Evolutionary conservation across 2,888 invertebrate genomes (phyloP), one percentile per base, ranked within the genome.

Genomic region (Heliconius cydno): DNA sequence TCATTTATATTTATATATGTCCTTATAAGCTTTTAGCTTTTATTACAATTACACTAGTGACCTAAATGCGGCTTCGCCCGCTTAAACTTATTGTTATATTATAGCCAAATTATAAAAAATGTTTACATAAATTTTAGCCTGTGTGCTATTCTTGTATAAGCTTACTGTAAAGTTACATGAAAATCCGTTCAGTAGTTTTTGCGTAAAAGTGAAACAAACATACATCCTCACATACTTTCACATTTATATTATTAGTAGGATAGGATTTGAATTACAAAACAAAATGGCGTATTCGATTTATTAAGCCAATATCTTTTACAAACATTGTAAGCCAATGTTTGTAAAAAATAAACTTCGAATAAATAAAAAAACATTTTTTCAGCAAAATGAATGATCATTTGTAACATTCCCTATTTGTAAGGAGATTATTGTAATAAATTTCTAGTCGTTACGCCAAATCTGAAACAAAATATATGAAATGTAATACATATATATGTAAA

Each of bases 381-480:
- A 34, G 5, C 22, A 38, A 38, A 30, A 66, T 10, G 12, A 67
- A 41, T 13, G n/a, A 38, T 68, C 0, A 41, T 68, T 25, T 68
- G 7, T 68, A 7, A 15, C 38, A 13, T 41, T 41, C 4, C 10
- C 41, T 41, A 68, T 25, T 38, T 25, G 38, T 13, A 41, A 68
- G 25, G 41, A 41, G 38, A n/a, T 38, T 6, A 6, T 41, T 41
- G 12, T 22, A 67, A 30, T 19, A n/a, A 68, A 68, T 12, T 10
- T 68, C 10, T n/a, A n/a, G 41, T 68, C 13, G 38, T 41, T 15
- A 25, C n/a, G 68, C 38, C 68, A n/a, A 68, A 41, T 68, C 68
- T 68, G 68, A 25, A 68, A 68, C 68, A 68, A 68, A 41, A 68
- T 41, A 68, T n/a, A 13, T 5, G 10, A 68, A n/a, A n/a, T 68